These are phyloP conservation scores for Frieseomelitta varia DNA, from an alignment of 1,140 invertebrate genomes.

Conservation along the genomic window DNA sequence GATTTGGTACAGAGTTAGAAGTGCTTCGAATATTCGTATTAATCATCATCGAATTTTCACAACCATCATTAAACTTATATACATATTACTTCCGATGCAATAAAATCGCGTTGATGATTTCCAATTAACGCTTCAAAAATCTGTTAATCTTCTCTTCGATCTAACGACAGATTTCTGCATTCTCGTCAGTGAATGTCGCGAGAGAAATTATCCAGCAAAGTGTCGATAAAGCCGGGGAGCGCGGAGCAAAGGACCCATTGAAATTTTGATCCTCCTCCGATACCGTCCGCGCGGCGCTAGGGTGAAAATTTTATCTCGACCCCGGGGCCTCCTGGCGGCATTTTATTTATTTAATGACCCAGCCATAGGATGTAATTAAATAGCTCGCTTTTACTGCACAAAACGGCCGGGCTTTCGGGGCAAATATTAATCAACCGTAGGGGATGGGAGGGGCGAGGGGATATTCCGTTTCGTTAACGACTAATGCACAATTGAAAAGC, in stretches of 20 bases:
- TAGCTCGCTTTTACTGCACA: constrained; percentile 39
- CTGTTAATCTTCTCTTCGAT: too few relatives aligned
- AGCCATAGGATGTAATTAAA: constrained; percentile 44
- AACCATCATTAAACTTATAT: too few relatives aligned
- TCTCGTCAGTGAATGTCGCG: too few relatives aligned
- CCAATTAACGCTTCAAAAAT: too few relatives aligned
- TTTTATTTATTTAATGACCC: constrained; percentile 52
- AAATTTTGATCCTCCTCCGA: constrained; percentile 25
- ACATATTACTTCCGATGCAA: too few relatives aligned
- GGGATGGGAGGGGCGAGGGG: neutral
- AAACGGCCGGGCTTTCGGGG: constrained; percentile 20
- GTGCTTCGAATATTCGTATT: too few relatives aligned
- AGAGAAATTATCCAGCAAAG: neutral
- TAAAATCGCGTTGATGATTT: too few relatives aligned
- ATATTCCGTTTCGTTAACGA: constrained; percentile 36
- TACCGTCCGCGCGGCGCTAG: neutral
- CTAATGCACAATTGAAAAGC: constrained; percentile 44
- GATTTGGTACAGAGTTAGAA: too few relatives aligned
- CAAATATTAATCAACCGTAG: constrained; percentile 49
- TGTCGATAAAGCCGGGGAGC: constrained; percentile 4
- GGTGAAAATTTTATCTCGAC: constrained; percentile 40
- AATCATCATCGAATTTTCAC: too few relatives aligned
- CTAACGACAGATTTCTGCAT: too few relatives aligned
- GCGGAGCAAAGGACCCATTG: neutral
- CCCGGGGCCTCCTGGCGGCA: neutral